Evolutionary conservation across 2,113 vertebrate species (phyloP).

Genomic region (Cyanoliseus patagonus): DNA sequence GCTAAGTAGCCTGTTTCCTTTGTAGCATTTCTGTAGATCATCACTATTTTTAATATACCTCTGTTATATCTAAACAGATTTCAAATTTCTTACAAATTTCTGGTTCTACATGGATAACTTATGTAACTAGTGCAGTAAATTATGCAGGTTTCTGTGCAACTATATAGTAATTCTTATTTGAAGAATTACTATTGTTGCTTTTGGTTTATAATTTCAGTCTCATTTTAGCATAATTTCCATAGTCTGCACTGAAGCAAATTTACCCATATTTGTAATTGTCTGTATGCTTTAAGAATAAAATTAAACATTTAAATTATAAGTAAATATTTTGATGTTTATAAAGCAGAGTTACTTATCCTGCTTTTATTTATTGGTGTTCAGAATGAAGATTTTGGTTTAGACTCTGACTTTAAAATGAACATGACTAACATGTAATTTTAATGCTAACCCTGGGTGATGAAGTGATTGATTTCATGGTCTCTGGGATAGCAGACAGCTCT

Average conservation of each 20-base stretch:
- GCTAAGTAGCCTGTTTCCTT: conserved; percentile 4
- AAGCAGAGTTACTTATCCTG: conserved; percentile 14
- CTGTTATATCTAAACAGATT: neutral
- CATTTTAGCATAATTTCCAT: neutral
- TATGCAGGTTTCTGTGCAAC: neutral
- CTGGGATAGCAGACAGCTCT: conserved; percentile 78
- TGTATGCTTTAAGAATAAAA: conserved; percentile 10
- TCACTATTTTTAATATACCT: neutral
- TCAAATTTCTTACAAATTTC: neutral
- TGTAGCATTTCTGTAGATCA: neutral
- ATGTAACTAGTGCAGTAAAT: conserved; percentile 14
- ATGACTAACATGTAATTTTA: conserved; percentile 52
- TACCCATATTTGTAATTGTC: neutral
- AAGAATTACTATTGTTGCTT: conserved; percentile 28
- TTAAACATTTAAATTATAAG: conserved; percentile 1
- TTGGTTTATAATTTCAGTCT: conserved; percentile 1
- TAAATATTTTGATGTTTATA: neutral
- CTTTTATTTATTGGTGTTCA: neutral
- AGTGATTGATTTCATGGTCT: conserved; percentile 69
- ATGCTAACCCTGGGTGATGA: conserved; percentile 62
- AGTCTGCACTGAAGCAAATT: neutral
- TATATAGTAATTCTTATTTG: conserved; percentile 8
- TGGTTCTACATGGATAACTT: neutral
- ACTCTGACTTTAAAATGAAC: conserved; percentile 11
- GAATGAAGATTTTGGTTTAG: conserved; percentile 12